Percentiles rank a stretch among this genome's conserved stretches.
Conservation (phyloP, 2,797 vertebrate species). For the Malacoraja senta region DNA sequence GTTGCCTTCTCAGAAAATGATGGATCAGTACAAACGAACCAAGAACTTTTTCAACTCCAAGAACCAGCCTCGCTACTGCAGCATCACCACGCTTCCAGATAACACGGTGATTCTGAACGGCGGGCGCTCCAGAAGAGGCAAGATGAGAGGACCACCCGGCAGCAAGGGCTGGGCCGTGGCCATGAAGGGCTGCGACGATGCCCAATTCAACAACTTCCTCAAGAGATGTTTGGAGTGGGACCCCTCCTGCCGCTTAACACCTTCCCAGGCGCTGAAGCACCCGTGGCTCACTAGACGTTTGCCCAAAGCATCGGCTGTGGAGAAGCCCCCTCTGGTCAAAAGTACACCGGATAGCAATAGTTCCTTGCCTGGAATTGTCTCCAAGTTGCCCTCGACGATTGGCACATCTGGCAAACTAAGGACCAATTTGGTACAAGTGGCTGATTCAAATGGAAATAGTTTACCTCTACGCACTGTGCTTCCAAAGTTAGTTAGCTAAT, state of each 20-base stretch:
- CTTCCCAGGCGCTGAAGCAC: constrained; percentile 81
- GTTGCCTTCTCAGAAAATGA: constrained; percentile 80
- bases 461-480: constrained; percentile 87
- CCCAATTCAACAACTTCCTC: constrained; percentile 85
- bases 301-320: constrained; percentile 66
- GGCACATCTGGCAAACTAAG: constrained; percentile 79
- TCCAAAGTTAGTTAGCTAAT: constrained; percentile 89
- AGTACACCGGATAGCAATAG: constrained; percentile 67
- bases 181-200: constrained; percentile 87
- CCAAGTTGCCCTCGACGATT: constrained; percentile 72
- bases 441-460: constrained; percentile 68
- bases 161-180: constrained; percentile 85
- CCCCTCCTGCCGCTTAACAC: constrained; percentile 77
- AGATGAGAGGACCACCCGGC: constrained; percentile 79
- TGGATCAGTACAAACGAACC: constrained; percentile 86
- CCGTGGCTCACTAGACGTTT: constrained; percentile 83
- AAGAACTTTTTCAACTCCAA: constrained; percentile 97
- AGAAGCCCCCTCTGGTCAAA: constrained; percentile 68
- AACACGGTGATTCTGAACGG: constrained; percentile 76
- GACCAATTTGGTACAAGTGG: constrained; percentile 67
- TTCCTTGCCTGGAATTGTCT: constrained; percentile 80
- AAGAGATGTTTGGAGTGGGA: constrained; percentile 96
- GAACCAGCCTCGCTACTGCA: constrained; percentile 92
- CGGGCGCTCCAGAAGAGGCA: constrained; percentile 80
- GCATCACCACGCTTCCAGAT: constrained; percentile 69